Percentiles rank a stretch among this genome's conserved stretches.
Evolutionary conservation across 2,888 invertebrate species (phyloP).

Genomic region (Mechanitis mazaeus): DNA sequence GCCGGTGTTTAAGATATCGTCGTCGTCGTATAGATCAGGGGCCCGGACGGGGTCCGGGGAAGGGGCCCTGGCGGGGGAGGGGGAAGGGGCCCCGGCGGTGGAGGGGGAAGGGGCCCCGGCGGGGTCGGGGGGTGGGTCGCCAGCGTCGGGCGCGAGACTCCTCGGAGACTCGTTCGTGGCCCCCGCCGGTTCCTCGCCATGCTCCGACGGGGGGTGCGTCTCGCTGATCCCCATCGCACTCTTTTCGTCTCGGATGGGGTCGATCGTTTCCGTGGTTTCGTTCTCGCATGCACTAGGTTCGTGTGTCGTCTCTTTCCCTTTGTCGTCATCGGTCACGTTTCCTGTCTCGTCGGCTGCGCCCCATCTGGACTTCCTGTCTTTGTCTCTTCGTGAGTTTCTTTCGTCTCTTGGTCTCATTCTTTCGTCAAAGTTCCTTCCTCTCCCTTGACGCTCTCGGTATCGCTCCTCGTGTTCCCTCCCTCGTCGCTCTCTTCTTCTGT

Average conservation of each 20-base stretch:
- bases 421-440: constrained; percentile 47
- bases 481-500: constrained; percentile 47
- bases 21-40: no score
- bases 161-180: no score
- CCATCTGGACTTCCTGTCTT: constrained; percentile 67
- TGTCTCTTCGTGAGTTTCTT: constrained; percentile 45
- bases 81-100: no score
- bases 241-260: constrained; percentile 22
- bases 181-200: neutral
- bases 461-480: constrained; percentile 49
- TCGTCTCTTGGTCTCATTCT: constrained; percentile 35
- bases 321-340: constrained; percentile 9
- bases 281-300: constrained; percentile 21
- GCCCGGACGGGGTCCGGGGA: no score
- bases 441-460: constrained; percentile 41
- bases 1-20: neutral
- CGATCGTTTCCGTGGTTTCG: constrained; percentile 10
- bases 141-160: no score
- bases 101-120: no score
- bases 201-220: no score
- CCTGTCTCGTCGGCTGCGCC: constrained; percentile 54
- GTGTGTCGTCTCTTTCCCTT: constrained; percentile 22
- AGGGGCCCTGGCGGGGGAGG: no score
- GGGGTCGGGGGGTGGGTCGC: no score
- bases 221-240: constrained; percentile 9